Conservation (phyloP, 2,113 vertebrate species). For the Phaethon lepturus region DNA sequence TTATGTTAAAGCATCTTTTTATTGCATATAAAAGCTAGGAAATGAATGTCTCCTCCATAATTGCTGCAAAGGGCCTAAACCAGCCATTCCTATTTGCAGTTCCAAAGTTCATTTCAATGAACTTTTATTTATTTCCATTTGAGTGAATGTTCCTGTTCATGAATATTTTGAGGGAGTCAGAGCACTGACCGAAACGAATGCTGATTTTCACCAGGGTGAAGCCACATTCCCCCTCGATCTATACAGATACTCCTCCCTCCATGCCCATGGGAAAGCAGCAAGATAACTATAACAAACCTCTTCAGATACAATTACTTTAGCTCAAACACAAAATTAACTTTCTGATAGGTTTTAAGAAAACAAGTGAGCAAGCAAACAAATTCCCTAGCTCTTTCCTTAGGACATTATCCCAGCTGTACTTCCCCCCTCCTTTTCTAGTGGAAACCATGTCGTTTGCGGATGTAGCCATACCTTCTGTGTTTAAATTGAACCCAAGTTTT, state of each 20-base stretch:
- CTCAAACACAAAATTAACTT: conserved; percentile 10
- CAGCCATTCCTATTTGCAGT: conserved; percentile 68
- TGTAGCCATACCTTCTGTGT: background rate
- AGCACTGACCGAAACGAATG: background rate
- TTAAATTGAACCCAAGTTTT: background rate
- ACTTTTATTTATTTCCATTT: conserved; percentile 78
- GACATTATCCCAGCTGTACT: background rate
- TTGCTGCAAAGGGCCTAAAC: conserved; percentile 60
- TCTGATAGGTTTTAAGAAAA: background rate
- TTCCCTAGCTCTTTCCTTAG: background rate
- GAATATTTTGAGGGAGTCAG: conserved; percentile 15
- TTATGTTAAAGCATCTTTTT: conserved; percentile 70
- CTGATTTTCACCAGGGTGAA: background rate
- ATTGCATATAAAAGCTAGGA: conserved; percentile 70
- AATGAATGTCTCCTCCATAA: conserved; percentile 66
- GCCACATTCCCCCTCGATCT: background rate
- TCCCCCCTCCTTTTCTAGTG: background rate
- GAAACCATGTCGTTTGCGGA: background rate
- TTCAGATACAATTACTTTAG: background rate
- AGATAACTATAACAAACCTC: background rate
- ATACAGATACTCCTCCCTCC: background rate
- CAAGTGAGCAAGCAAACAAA: background rate
- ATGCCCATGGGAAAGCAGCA: background rate
- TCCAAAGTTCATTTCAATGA: conserved; percentile 78
- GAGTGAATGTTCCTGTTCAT: conserved; percentile 45